Evolutionary conservation across 2,113 vertebrate genomes (phyloP).

Genomic region (Gobiocypris rarus): DNA sequence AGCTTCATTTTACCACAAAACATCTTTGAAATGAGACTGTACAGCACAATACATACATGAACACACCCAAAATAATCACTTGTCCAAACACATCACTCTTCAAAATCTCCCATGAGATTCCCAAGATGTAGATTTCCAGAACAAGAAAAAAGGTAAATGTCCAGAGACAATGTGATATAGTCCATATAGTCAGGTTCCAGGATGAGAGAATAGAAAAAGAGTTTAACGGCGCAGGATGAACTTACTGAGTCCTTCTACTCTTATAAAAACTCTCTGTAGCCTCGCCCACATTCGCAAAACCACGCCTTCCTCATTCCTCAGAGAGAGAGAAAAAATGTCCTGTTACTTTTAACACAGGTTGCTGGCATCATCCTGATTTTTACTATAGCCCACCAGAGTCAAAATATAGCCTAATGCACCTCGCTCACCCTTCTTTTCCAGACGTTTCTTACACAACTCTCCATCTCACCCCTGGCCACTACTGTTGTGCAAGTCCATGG

Average conservation of each 20-base stretch:
- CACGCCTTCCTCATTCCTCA: slow-evolving; percentile 9
- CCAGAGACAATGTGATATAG: not conserved
- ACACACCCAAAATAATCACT: slow-evolving; percentile 1
- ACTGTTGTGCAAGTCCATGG: slow-evolving; percentile 75
- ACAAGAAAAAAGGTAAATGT: not conserved
- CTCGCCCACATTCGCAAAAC: slow-evolving; percentile 19
- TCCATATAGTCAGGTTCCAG: not conserved
- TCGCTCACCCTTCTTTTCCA: not conserved
- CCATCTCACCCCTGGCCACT: slow-evolving; percentile 51
- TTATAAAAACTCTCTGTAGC: slow-evolving; percentile 30
- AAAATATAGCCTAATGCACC: slow-evolving; percentile 18
- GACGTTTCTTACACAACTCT: slow-evolving; percentile 42
- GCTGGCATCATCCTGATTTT: not conserved
- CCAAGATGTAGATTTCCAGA: not conserved
- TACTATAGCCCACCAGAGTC: not conserved
- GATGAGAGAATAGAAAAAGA: not conserved
- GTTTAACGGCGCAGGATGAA: not conserved
- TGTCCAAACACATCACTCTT: not conserved
- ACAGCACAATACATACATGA: not conserved
- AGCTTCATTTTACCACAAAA: not conserved
- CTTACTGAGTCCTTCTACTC: not conserved
- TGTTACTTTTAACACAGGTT: slow-evolving; percentile 19
- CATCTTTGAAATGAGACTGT: not conserved
- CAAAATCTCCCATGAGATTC: not conserved
- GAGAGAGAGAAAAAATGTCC: not conserved